Conservation (phyloP, 35 echinoderm and acorn worm species). For the Amphiura filiformis region DNA sequence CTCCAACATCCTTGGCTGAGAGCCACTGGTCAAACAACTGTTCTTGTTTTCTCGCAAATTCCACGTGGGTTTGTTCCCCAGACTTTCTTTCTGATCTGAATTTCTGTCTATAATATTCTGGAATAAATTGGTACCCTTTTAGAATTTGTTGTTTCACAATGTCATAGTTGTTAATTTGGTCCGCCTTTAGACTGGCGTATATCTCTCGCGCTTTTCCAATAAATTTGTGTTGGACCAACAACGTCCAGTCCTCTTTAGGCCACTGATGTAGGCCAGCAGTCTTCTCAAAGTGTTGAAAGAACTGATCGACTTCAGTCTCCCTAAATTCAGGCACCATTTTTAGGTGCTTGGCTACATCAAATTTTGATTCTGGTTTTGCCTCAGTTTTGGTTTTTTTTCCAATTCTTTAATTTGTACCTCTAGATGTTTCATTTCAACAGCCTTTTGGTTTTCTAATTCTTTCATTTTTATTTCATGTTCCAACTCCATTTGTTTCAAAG, state of each 20-base stretch:
- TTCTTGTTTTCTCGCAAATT: constrained; percentile 19
- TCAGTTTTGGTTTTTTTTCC: neutral
- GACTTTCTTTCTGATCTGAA: neutral
- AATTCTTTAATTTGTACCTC: constrained; percentile 2
- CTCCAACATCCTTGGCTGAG: neutral
- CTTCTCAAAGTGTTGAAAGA: constrained; percentile 27
- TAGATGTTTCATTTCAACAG: neutral
- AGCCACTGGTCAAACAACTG: neutral
- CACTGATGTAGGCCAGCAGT: neutral
- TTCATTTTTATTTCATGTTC: neutral
- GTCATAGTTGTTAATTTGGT: constrained; percentile 9
- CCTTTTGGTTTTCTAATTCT: neutral
- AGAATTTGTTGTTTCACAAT: neutral
- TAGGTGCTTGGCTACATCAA: constrained; percentile 11
- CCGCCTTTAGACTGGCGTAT: neutral
- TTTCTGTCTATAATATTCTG: constrained; percentile 3
- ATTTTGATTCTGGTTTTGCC: neutral
- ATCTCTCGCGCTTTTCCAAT: neutral
- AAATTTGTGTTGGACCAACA: neutral
- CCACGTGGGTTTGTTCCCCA: neutral
- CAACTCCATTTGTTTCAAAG: neutral
- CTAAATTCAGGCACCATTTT: constrained; percentile 2
- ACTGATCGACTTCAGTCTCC: constrained; percentile 4
- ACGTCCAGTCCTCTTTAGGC: constrained; percentile 10
- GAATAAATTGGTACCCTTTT: constrained; percentile 10